Percentiles rank a stretch among this genome's conserved stretches.
These are phyloP conservation scores for Plectrocnemia conspersa DNA, from an alignment of 1,140 invertebrate species.

Conservation along the genomic window DNA sequence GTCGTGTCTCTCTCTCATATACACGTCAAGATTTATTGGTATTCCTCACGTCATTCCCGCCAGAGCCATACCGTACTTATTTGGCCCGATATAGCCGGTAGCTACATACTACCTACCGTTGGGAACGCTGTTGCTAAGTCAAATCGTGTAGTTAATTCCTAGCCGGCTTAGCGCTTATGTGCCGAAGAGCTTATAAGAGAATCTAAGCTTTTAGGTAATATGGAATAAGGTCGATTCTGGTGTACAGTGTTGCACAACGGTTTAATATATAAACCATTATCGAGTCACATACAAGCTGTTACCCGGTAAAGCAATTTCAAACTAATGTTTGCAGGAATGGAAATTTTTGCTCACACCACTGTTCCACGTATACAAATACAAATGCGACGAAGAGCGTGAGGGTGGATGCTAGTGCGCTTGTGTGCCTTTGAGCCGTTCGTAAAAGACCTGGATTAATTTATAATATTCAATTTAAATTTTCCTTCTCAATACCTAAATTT, in stretches of 20 bases:
- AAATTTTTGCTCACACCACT: constrained; percentile 11
- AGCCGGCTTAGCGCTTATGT: not conserved
- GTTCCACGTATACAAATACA: too few relatives aligned
- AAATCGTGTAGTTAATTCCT: constrained; percentile 19
- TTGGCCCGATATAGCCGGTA: not conserved
- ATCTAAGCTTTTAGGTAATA: too few relatives aligned
- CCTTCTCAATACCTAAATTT: too few relatives aligned
- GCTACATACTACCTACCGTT: too few relatives aligned
- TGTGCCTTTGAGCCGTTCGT: too few relatives aligned
- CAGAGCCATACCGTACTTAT: constrained; percentile 10
- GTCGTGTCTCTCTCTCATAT: too few relatives aligned
- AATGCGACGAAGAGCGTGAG: not conserved
- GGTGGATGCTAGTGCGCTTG: not conserved
- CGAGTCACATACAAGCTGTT: constrained; percentile 21
- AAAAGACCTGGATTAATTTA: too few relatives aligned
- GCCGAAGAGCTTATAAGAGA: too few relatives aligned
- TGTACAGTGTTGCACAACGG: not conserved
- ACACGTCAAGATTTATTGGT: too few relatives aligned
- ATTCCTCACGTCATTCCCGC: constrained; percentile 3
- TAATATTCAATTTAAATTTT: too few relatives aligned
- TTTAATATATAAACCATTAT: constrained; percentile 11
- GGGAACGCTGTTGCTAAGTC: constrained; percentile 14
- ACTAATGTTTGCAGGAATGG: constrained; percentile 16
- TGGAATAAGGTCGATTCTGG: not conserved
- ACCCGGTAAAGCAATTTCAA: constrained; percentile 20